Percentiles rank a stretch among this genome's conserved stretches.
Evolutionary conservation across 2,113 vertebrate species (phyloP).

Genomic region (Pungitius pungitius): DNA sequence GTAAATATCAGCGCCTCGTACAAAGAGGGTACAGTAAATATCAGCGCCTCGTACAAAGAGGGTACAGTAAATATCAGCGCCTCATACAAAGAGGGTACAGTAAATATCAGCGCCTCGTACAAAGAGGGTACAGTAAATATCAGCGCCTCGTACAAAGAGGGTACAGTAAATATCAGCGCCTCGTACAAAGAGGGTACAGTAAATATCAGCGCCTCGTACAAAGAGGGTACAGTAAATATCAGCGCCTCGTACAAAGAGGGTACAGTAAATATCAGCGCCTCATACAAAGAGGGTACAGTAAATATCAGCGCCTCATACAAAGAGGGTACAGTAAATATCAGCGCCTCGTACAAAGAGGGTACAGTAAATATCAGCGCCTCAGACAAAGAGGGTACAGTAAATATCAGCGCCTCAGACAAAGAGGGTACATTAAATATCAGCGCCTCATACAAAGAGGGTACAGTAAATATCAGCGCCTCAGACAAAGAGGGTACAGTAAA

Average conservation of each 20-base stretch:
- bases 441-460: constrained; percentile 34
- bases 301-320: constrained; percentile 30
- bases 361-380: constrained; percentile 26
- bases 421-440: too few species aligned
- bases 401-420: constrained; percentile 30
- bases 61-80: constrained; percentile 23
- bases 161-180: constrained; percentile 22
- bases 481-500: too few species aligned
- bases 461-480: constrained; percentile 28
- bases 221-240: too few species aligned
- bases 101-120: constrained; percentile 27
- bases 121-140: too few species aligned
- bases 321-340: too few species aligned
- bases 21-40: too few species aligned
- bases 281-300: too few species aligned
- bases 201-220: constrained; percentile 28
- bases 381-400: too few species aligned
- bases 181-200: too few species aligned
- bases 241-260: constrained; percentile 34
- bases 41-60: constrained; percentile 31
- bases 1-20: constrained; percentile 28
- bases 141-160: constrained; percentile 33
- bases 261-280: constrained; percentile 23
- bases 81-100: too few species aligned
- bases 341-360: constrained; percentile 28